A percentile compares a stretch with the other conserved stretches of the same genome.
Evolutionary conservation across 2,888 invertebrate genomes (phyloP).

Genomic region (Dynastes tityus): DNA sequence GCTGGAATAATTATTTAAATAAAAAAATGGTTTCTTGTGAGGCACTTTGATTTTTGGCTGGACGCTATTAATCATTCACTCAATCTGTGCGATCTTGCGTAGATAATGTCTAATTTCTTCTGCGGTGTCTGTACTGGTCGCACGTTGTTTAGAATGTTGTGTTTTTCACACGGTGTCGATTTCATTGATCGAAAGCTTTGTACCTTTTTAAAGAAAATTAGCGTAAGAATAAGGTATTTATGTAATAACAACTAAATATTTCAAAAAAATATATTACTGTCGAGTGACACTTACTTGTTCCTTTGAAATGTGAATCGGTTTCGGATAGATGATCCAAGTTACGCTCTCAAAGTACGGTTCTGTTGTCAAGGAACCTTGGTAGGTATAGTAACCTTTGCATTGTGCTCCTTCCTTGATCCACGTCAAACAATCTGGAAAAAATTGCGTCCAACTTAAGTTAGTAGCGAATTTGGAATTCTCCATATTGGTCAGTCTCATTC

Average conservation of each 20-base stretch:
- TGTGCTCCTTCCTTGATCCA: constrained; percentile 81
- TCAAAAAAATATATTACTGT: too few relatives aligned
- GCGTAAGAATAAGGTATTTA: background rate
- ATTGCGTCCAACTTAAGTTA: too few relatives aligned
- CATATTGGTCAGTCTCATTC: too few relatives aligned
- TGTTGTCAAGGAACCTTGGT: constrained; percentile 82
- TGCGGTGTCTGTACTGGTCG: constrained; percentile 66
- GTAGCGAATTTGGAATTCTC: too few relatives aligned
- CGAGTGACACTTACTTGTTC: constrained; percentile 74
- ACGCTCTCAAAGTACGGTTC: constrained; percentile 83
- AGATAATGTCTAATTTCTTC: constrained; percentile 66
- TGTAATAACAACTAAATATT: too few relatives aligned
- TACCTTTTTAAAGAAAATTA: constrained; percentile 59
- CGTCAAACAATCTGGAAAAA: constrained; percentile 74
- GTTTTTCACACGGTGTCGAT: constrained; percentile 66
- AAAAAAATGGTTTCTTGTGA: too few relatives aligned
- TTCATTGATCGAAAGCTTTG: constrained; percentile 67
- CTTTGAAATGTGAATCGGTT: constrained; percentile 78
- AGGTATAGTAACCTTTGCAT: constrained; percentile 81
- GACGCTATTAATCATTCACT: constrained; percentile 55
- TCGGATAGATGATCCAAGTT: constrained; percentile 83
- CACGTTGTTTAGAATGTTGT: constrained; percentile 68
- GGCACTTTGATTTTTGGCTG: too few relatives aligned
- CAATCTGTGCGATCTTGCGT: constrained; percentile 66
- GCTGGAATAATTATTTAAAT: too few relatives aligned